Conservation (phyloP, 2,797 vertebrate genomes). For the Phyllotis vaccarum region DNA sequence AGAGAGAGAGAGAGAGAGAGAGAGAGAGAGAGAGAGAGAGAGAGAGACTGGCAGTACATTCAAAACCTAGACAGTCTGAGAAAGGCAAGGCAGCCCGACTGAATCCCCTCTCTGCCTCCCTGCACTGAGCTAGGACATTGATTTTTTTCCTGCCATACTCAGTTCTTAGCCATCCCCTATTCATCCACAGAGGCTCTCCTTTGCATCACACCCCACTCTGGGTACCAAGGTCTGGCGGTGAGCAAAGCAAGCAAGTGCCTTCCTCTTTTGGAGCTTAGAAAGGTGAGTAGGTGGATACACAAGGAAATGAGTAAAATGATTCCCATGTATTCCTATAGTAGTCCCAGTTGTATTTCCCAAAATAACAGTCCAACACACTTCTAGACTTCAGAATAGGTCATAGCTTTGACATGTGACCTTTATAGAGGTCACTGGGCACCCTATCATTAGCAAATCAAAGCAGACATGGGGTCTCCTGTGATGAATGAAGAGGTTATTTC, state of each 20-base stretch:
- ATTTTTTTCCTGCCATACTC: not conserved
- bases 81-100: not conserved
- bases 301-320: not conserved
- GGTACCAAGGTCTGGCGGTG: too few relatives aligned
- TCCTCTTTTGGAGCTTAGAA: not conserved
- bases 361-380: not conserved
- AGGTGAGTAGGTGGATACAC: not conserved
- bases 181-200: not conserved
- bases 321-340: not conserved
- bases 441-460: slow-evolving; percentile 4
- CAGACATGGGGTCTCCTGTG: not conserved
- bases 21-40: too few relatives aligned
- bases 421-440: not conserved
- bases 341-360: not conserved
- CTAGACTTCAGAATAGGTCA: not conserved
- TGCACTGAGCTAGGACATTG: not conserved
- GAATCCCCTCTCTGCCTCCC: not conserved
- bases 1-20: too few relatives aligned
- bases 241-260: not conserved
- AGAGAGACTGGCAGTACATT: too few relatives aligned
- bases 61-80: not conserved
- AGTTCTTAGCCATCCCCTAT: not conserved
- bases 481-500: slow-evolving; percentile 7
- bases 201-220: not conserved
- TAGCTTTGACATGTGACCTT: not conserved